A percentile compares a stretch with the other conserved stretches of the same genome.
Conservation (phyloP, 2,113 vertebrate genomes). For the Eira barbara region DNA sequence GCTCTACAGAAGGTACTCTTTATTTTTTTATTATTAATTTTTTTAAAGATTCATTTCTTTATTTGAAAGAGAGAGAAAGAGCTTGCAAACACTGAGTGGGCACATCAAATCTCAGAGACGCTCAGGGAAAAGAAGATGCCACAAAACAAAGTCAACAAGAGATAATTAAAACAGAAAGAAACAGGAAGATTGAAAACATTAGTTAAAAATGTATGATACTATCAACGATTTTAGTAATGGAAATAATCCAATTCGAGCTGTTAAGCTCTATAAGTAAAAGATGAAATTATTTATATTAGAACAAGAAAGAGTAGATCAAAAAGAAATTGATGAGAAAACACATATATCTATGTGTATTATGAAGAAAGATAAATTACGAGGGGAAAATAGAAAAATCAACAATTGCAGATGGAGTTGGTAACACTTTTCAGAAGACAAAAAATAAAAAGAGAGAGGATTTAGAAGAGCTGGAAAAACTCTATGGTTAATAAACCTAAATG, state of each 20-base stretch:
- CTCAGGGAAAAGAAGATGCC: background rate
- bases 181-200: background rate
- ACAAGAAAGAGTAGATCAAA: background rate
- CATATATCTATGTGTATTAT: too few relatives aligned
- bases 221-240: background rate
- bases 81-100: too few relatives aligned
- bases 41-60: too few relatives aligned
- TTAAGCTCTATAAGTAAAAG: background rate
- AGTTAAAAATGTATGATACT: background rate
- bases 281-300: background rate
- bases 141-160: background rate
- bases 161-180: background rate
- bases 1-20: background rate
- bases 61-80: too few relatives aligned
- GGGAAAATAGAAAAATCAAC: background rate
- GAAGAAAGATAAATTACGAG: background rate
- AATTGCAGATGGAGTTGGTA: background rate
- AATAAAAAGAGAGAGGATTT: background rate
- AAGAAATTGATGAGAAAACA: background rate
- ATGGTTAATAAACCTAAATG: background rate
- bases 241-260: background rate
- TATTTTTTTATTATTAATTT: too few relatives aligned
- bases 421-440: background rate
- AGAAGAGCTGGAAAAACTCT: background rate
- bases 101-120: background rate